Conservation (phyloP, 2,113 vertebrate species). For the Siphamia tubifer region DNA sequence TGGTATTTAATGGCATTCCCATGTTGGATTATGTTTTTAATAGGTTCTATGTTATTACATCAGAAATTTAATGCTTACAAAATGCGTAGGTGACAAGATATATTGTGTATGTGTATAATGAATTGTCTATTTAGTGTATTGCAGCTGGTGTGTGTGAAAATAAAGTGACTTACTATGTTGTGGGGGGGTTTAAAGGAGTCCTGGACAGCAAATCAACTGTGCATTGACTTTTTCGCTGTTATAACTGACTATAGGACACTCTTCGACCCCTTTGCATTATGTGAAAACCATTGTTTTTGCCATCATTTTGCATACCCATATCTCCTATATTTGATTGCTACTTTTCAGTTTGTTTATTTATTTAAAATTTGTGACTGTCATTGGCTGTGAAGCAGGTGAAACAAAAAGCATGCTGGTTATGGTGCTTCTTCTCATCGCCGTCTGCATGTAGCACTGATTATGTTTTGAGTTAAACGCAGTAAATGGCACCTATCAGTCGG, state of each 20-base stretch:
- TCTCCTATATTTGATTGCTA: neutral
- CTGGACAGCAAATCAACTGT: constrained; percentile 7
- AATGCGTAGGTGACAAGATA: too few relatives aligned
- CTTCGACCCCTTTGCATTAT: constrained; percentile 36
- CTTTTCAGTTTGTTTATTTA: neutral
- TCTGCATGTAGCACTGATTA: constrained; percentile 46
- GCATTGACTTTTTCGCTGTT: neutral
- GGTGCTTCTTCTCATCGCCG: constrained; percentile 32
- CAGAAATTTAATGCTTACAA: too few relatives aligned
- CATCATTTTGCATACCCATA: constrained; percentile 35
- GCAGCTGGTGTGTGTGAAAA: constrained; percentile 69
- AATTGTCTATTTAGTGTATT: constrained; percentile 52
- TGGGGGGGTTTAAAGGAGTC: constrained; percentile 34
- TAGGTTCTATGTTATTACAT: too few relatives aligned
- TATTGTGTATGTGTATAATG: too few relatives aligned
- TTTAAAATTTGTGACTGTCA: neutral
- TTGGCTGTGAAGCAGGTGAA: constrained; percentile 29
- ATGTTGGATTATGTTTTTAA: too few relatives aligned
- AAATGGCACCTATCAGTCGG: too few relatives aligned
- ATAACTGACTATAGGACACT: constrained; percentile 3
- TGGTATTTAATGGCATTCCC: too few relatives aligned
- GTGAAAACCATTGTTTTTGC: constrained; percentile 9
- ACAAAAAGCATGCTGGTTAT: constrained; percentile 56
- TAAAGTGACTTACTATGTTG: constrained; percentile 36
- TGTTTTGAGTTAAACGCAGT: neutral